These are phyloP conservation scores for Mayetiola destructor DNA, from an alignment of 2,888 invertebrate species.

Conservation along the genomic window DNA sequence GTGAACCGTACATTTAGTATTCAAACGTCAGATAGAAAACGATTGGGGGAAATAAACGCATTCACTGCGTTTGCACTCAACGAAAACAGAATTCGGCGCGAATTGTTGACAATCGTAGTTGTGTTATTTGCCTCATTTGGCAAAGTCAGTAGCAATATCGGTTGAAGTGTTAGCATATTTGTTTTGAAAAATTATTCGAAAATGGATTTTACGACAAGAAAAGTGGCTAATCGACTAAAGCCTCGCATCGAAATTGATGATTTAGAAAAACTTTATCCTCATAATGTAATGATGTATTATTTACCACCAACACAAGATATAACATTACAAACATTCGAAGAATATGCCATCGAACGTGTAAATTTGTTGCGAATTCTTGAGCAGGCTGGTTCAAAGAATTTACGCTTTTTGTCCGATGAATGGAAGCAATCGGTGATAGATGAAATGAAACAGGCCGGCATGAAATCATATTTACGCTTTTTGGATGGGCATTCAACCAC, in stretches of 20 bases:
- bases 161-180: too few species aligned
- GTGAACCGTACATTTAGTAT: too few species aligned
- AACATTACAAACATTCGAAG: constrained; percentile 72
- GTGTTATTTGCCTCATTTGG: too few species aligned
- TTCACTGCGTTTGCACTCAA: background rate
- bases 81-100: constrained; percentile 5
- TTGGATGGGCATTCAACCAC: constrained; percentile 40
- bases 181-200: background rate
- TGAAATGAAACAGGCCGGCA: constrained; percentile 51
- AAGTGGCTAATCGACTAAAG: background rate
- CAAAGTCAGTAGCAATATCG: too few species aligned
- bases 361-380: constrained; percentile 65
- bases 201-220: constrained; percentile 13
- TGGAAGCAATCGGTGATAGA: constrained; percentile 48
- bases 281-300: constrained; percentile 66
- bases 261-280: constrained; percentile 47
- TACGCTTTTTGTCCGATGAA: constrained; percentile 48
- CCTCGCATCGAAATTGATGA: constrained; percentile 21
- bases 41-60: constrained; percentile 1
- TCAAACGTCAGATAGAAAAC: too few species aligned
- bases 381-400: constrained; percentile 49
- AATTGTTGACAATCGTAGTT: constrained; percentile 3
- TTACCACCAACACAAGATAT: constrained; percentile 59
- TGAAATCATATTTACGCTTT: constrained; percentile 48
- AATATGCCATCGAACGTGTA: constrained; percentile 68